A percentile compares a stretch with the other conserved stretches of the same genome.
Evolutionary conservation across 2,797 vertebrate species (phyloP).

Genomic region (Champsocephalus gunnari): DNA sequence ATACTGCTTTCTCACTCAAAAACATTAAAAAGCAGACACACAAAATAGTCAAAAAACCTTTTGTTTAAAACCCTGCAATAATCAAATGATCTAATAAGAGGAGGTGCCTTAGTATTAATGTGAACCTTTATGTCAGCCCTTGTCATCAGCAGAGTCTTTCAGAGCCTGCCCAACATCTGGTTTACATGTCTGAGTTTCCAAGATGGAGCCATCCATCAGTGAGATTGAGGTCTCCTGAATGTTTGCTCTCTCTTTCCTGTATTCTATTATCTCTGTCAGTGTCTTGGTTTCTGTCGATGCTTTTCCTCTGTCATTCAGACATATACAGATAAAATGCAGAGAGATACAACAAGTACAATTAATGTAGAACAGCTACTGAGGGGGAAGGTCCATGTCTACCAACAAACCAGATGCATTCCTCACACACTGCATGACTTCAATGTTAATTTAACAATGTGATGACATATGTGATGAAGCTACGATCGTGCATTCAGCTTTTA

Average conservation of each 20-base stretch:
- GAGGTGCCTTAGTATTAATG: constrained; percentile 5
- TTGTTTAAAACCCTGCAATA: not conserved
- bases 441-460: not conserved
- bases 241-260: constrained; percentile 24
- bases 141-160: constrained; percentile 33
- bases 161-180: constrained; percentile 61
- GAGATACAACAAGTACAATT: constrained; percentile 16
- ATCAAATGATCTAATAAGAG: constrained; percentile 5
- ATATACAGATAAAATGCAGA: constrained; percentile 8
- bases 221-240: constrained; percentile 16
- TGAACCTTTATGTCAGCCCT: constrained; percentile 19
- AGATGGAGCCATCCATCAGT: constrained; percentile 61
- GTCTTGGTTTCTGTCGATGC: constrained; percentile 1
- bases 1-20: not conserved
- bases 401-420: constrained; percentile 13
- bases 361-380: constrained; percentile 7
- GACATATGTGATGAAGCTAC: constrained; percentile 15
- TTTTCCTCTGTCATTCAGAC: constrained; percentile 9
- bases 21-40: not conserved
- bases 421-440: not conserved
- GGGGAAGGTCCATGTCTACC: constrained; percentile 27
- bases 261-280: constrained; percentile 20
- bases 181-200: constrained; percentile 56
- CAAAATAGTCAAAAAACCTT: not conserved
- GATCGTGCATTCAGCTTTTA: constrained; percentile 5